Percentiles rank a stretch among this genome's conserved stretches.
phyloP scores from a whole-genome alignment of 2,113 vertebrate genomes.

The Pelvicachromis taeniatus region DNA sequence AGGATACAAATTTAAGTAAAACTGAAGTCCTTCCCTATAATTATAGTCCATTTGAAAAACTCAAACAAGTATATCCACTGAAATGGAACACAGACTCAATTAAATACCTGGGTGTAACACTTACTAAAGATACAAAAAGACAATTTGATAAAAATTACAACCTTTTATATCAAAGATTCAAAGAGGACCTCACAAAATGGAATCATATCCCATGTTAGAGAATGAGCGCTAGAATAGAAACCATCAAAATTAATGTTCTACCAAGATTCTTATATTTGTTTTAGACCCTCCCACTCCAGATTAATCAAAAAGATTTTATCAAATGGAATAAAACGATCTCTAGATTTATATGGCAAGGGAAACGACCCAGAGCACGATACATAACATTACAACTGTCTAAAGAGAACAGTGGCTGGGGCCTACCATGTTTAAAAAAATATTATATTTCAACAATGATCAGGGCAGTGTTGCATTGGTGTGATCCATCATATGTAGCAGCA shows the following conservation, averaged over 20 bases:
- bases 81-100: too few species aligned
- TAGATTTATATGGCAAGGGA: accelerated
- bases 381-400: background rate
- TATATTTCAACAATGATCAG: background rate
- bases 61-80: background rate
- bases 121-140: too few species aligned
- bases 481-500: background rate
- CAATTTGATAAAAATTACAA: too few species aligned
- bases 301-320: accelerated
- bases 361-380: accelerated
- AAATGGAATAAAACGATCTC: accelerated
- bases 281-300: background rate
- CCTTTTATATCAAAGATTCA: too few species aligned
- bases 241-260: too few species aligned
- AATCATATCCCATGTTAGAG: too few species aligned
- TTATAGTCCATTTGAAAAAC: background rate
- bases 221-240: too few species aligned
- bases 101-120: too few species aligned
- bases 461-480: background rate
- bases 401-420: background rate
- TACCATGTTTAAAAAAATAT: background rate
- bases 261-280: background rate
- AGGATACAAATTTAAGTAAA: background rate
- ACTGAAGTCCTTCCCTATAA: background rate
- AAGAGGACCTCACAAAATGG: too few species aligned